Evolutionary conservation across 2,113 vertebrate species (phyloP).

Genomic region (Lycaon pictus): DNA sequence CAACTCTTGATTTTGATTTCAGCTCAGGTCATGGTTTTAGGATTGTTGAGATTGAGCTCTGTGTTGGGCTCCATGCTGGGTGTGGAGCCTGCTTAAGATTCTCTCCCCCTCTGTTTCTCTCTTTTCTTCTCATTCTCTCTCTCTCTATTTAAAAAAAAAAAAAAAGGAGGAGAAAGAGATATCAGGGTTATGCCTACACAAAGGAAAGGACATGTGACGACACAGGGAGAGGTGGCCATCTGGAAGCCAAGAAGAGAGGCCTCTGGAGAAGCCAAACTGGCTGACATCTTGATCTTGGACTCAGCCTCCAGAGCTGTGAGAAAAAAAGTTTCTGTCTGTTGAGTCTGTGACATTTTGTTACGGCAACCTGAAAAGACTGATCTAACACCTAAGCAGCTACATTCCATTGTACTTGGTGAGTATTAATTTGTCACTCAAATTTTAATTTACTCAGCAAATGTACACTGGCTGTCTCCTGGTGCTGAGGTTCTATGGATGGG

Average conservation of each 20-base stretch:
- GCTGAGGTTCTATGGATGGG: neutral
- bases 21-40: neutral
- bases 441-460: neutral
- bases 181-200: neutral
- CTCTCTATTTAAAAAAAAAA: no score
- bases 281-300: neutral
- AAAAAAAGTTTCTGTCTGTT: neutral
- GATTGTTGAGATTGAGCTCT: neutral
- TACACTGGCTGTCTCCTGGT: neutral
- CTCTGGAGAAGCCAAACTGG: neutral
- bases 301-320: neutral
- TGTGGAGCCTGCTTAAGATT: no score
- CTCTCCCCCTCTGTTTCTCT: no score
- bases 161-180: neutral
- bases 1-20: neutral
- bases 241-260: neutral
- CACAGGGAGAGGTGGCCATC: fast-evolving
- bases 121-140: no score
- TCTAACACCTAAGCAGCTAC: neutral
- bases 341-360: neutral
- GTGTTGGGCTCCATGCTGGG: neutral
- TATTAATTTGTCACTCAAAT: neutral
- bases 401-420: neutral
- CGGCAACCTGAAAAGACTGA: neutral
- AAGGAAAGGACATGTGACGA: neutral